Conservation (phyloP, 37 sponge, comb jelly and placozoan species). For the Ephydatia muelleri region DNA sequence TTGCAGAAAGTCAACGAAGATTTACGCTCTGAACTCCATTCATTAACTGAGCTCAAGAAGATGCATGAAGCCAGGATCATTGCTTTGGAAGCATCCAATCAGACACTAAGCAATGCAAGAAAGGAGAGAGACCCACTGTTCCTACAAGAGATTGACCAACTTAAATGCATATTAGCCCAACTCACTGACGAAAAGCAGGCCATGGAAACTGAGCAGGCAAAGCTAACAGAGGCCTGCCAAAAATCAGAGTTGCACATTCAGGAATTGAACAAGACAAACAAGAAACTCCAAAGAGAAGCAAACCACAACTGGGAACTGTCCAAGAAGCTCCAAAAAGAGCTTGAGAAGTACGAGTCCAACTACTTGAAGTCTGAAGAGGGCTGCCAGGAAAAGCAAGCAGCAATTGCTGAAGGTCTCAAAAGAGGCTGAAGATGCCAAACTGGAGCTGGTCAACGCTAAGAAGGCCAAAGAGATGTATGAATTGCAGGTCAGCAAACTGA, state of each 20-base stretch:
- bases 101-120: not conserved
- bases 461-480: slow-evolving; percentile 16
- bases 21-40: slow-evolving; percentile 5
- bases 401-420: not conserved
- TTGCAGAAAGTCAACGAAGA: not conserved
- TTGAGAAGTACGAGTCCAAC: slow-evolving; percentile 26
- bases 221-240: not conserved
- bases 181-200: slow-evolving; percentile 31
- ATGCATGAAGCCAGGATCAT: not conserved
- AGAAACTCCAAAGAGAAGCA: slow-evolving; percentile 17
- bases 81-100: slow-evolving; percentile 5
- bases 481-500: slow-evolving; percentile 10
- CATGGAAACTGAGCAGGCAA: not conserved
- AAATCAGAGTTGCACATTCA: slow-evolving; percentile 15
- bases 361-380: not conserved
- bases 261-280: slow-evolving; percentile 21
- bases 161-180: slow-evolving; percentile 4
- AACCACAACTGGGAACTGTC: slow-evolving; percentile 38
- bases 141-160: slow-evolving; percentile 1
- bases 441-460: slow-evolving; percentile 6
- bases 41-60: not conserved
- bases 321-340: slow-evolving; percentile 37
- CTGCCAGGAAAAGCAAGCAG: not conserved
- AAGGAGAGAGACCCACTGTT: slow-evolving; percentile 1
- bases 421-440: slow-evolving; percentile 15